phyloP scores from a whole-genome alignment of 2,888 invertebrate species.

The Drosophila lutescens region DNA sequence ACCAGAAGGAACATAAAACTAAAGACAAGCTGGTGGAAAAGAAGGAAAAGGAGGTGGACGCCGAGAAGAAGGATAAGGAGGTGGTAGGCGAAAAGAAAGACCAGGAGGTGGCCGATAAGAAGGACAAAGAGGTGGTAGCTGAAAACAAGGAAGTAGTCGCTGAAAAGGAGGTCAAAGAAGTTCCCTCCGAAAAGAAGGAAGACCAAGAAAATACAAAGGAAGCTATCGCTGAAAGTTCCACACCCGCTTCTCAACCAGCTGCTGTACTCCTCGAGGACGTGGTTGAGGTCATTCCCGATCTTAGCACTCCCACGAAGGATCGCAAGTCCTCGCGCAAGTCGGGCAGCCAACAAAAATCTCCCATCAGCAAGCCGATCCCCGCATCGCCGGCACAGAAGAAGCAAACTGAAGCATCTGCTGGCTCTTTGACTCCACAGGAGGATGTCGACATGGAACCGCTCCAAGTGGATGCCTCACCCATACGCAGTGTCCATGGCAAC shows the following conservation, averaged over 20 bases:
- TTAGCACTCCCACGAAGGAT: slow-evolving; percentile 57
- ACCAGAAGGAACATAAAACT: slow-evolving; percentile 44
- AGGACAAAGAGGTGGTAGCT: background rate
- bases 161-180: background rate
- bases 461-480: slow-evolving; percentile 70
- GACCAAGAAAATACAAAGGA: background rate
- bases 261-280: slow-evolving; percentile 3
- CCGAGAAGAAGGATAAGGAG: slow-evolving; percentile 7
- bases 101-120: background rate
- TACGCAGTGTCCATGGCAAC: slow-evolving; percentile 35
- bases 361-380: slow-evolving; percentile 32
- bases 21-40: slow-evolving; percentile 53
- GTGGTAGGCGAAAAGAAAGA: slow-evolving; percentile 13
- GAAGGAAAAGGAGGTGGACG: slow-evolving; percentile 19
- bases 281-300: background rate
- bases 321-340: slow-evolving; percentile 61
- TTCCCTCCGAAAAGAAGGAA: background rate
- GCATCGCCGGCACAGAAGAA: slow-evolving; percentile 10
- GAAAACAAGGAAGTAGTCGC: slow-evolving; percentile 10
- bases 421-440: slow-evolving; percentile 36
- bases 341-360: slow-evolving; percentile 51
- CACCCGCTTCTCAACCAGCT: slow-evolving; percentile 2
- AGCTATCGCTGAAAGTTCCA: slow-evolving; percentile 1
- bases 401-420: slow-evolving; percentile 1
- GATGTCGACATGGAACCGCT: slow-evolving; percentile 81